A percentile compares a stretch with the other conserved stretches of the same genome.
Conservation (phyloP, 53 echinoderm and acorn worm genomes). For the Glandiceps talaboti region DNA sequence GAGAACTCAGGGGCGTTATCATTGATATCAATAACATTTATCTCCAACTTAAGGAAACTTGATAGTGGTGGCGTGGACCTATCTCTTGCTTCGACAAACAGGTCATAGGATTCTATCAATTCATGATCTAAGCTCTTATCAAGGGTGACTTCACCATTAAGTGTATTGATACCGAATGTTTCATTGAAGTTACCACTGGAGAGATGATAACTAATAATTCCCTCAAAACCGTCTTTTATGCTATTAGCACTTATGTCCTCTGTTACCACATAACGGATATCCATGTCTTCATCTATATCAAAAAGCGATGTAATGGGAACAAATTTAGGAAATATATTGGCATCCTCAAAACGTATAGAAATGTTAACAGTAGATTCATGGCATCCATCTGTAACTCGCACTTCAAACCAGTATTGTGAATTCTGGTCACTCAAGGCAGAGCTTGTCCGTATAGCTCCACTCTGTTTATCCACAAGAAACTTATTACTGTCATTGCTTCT, state of each 20-base stretch:
- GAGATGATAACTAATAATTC: slow-evolving; percentile 37
- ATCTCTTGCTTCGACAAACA: slow-evolving; percentile 71
- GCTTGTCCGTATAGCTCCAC: slow-evolving; percentile 50
- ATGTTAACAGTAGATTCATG: no score
- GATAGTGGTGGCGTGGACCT: slow-evolving; percentile 24
- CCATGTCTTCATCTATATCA: no score
- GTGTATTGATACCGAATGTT: slow-evolving; percentile 37
- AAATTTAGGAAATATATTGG: no score
- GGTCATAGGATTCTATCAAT: slow-evolving; percentile 18
- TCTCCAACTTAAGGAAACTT: slow-evolving; percentile 29
- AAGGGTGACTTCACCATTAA: slow-evolving; percentile 49
- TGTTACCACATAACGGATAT: no score
- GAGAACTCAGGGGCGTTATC: slow-evolving; percentile 76
- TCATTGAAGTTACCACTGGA: slow-evolving; percentile 55
- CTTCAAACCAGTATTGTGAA: slow-evolving; percentile 37
- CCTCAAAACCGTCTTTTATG: not conserved
- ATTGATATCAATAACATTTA: slow-evolving; percentile 56
- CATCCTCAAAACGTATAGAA: no score
- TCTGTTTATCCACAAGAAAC: slow-evolving; percentile 38
- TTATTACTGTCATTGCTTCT: slow-evolving; percentile 32
- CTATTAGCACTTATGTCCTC: not conserved
- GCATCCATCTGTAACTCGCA: slow-evolving; percentile 14
- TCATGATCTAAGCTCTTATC: slow-evolving; percentile 51
- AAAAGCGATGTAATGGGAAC: no score
- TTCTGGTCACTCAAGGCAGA: slow-evolving; percentile 36